Evolutionary conservation across 2,888 invertebrate species (phyloP), one percentile per base, ranked within the genome.

Genomic region (Urechis unicinctus): DNA sequence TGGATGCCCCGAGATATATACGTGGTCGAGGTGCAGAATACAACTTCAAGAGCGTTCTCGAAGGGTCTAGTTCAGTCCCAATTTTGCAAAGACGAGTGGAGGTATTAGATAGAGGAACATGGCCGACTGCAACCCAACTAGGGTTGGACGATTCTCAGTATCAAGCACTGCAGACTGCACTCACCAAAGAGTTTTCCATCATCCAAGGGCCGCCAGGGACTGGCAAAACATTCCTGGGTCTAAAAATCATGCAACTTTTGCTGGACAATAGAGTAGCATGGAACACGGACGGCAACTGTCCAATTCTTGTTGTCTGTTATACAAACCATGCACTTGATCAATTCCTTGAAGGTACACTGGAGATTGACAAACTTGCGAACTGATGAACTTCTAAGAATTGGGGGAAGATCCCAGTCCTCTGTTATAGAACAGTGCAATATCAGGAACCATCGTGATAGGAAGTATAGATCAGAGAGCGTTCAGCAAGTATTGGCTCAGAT

Each of bases 251-350:
- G n/a, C n/a, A n/a, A n/a, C n/a, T n/a, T n/a, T n/a, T n/a, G n/a
- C n/a, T n/a, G n/a, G n/a, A n/a, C n/a, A n/a, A n/a, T n/a, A n/a
- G n/a, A n/a, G 24, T 30, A 21, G 9, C 44, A 22, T 56, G 57
- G 56, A 22, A 28, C 9, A n/a, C 29, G 22, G 46, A 26, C 1
- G 36, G 43, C 21, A 17, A 44, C 2, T 2, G 4, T 21, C 87
- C 88, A 0, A 86, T 91, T 73, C 78, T 91, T 9, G 81, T 91
- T 0, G 84, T 91, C 24, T 88, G 89, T 67, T 89, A 85, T 72
- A 91, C 90, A 6, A 91, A 91, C 79, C 89, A 90, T 72, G 90
- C 90, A 3, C 77, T 91, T 44, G 91, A 91, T 79, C 89, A 90
- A 72, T 90, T 91, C 72, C 75, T 91, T 36, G 85, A 88, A 72